Evolutionary conservation across 2,888 invertebrate species (phyloP).

Genomic region (Vanessa cardui): DNA sequence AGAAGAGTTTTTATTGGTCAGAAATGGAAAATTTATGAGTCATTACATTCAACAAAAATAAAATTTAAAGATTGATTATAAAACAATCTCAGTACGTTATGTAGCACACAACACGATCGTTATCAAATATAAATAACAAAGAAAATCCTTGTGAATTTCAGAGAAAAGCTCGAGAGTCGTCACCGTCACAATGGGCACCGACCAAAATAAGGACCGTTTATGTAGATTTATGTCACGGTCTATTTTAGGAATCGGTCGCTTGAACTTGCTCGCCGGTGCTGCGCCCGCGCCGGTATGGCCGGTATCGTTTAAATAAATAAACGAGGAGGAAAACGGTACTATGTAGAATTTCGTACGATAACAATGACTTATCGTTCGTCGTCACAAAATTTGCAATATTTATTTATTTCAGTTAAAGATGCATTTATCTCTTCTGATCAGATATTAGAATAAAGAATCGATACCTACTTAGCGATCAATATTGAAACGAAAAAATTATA

Average conservation of each 20-base stretch:
- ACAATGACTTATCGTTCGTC: neutral
- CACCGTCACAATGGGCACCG: constrained; percentile 55
- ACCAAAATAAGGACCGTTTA: constrained; percentile 73
- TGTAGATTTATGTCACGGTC: constrained; percentile 78
- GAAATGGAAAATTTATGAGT: too few species aligned
- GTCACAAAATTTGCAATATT: neutral
- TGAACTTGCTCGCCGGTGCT: constrained; percentile 58
- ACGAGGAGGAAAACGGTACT: constrained; percentile 25
- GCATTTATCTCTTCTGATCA: too few species aligned
- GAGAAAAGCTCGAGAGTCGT: constrained; percentile 33
- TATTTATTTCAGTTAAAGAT: neutral
- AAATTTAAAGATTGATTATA: too few species aligned
- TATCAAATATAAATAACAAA: constrained; percentile 23
- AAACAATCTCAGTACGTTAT: constrained; percentile 5
- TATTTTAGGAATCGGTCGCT: constrained; percentile 67
- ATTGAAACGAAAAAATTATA: too few species aligned
- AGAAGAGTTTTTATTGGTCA: too few species aligned
- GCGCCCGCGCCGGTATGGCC: constrained; percentile 49
- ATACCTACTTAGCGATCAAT: too few species aligned
- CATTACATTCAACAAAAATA: too few species aligned
- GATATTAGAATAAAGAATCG: too few species aligned
- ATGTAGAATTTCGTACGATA: neutral
- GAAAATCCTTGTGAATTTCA: constrained; percentile 34
- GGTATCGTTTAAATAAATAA: constrained; percentile 48
- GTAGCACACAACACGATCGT: constrained; percentile 1